phyloP scores from a whole-genome alignment of 2,888 invertebrate species.

The Oeneis ivallda region DNA sequence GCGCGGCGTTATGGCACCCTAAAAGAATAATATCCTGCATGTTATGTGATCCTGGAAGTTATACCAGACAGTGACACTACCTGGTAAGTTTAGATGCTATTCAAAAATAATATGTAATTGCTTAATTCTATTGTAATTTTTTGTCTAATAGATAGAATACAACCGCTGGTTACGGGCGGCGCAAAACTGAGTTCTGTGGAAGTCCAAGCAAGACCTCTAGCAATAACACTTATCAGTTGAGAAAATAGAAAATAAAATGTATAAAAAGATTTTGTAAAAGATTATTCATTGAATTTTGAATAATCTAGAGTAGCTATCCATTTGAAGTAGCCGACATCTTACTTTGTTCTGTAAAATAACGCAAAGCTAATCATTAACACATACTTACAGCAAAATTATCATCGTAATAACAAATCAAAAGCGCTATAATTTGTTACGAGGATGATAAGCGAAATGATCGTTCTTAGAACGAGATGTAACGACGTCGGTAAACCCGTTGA shows the following conservation, averaged over 20 bases:
- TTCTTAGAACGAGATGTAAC: constrained; percentile 35
- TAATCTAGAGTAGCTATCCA: not conserved
- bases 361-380: constrained; percentile 8
- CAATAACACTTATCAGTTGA: too few relatives aligned
- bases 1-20: too few relatives aligned
- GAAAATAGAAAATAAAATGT: too few relatives aligned
- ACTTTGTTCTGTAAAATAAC: not conserved
- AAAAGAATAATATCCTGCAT: not conserved
- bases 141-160: too few relatives aligned
- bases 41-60: too few relatives aligned
- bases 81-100: not conserved
- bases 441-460: constrained; percentile 35
- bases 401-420: constrained; percentile 28
- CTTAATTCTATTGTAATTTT: too few relatives aligned
- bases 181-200: too few relatives aligned
- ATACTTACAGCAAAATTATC: constrained; percentile 24
- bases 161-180: too few relatives aligned
- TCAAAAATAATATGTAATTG: not conserved
- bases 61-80: not conserved
- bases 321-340: not conserved
- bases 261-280: too few relatives aligned
- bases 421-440: constrained; percentile 33
- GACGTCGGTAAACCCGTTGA: constrained; percentile 33
- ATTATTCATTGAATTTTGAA: too few relatives aligned
- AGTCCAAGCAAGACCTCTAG: too few relatives aligned